Evolutionary conservation across 2,113 vertebrate species (phyloP).

Genomic region (Sebastes schlegelii): DNA sequence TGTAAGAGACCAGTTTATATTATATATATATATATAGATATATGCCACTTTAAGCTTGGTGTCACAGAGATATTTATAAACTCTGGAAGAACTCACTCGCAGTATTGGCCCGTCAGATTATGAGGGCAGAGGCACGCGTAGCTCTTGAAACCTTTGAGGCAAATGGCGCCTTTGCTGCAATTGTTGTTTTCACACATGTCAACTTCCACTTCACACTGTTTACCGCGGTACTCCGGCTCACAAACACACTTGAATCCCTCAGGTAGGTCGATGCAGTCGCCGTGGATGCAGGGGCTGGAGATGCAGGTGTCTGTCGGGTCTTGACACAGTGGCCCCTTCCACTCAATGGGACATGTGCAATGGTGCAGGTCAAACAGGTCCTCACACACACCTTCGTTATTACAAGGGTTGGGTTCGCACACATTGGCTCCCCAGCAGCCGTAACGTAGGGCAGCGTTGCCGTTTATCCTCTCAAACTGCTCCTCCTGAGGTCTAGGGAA

Average conservation of each 20-base stretch:
- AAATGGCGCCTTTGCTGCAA: constrained; percentile 89
- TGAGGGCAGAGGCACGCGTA: constrained; percentile 89
- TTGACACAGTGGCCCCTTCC: constrained; percentile 86
- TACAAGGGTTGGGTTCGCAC: constrained; percentile 87
- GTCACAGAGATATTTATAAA: neutral
- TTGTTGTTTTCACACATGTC: constrained; percentile 85
- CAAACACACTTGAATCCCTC: constrained; percentile 86
- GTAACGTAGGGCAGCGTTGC: constrained; percentile 36
- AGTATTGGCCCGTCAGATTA: constrained; percentile 89
- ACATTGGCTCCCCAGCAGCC: constrained; percentile 84
- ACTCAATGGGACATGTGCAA: constrained; percentile 85
- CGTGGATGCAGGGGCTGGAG: constrained; percentile 88
- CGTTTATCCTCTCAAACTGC: constrained; percentile 85
- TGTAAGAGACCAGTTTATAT: constrained; percentile 59
- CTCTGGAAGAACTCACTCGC: constrained; percentile 77
- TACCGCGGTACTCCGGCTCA: constrained; percentile 85
- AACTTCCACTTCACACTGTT: constrained; percentile 82
- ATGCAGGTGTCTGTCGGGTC: constrained; percentile 77
- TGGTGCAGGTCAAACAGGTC: constrained; percentile 85
- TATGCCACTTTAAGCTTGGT: neutral
- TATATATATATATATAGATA: no score
- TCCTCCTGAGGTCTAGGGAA: constrained; percentile 87
- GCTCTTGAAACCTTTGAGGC: constrained; percentile 80
- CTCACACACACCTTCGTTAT: constrained; percentile 85
- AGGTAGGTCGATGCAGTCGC: constrained; percentile 83